phyloP scores from a whole-genome alignment of 2,888 invertebrate species.

The Phortica magna region DNA sequence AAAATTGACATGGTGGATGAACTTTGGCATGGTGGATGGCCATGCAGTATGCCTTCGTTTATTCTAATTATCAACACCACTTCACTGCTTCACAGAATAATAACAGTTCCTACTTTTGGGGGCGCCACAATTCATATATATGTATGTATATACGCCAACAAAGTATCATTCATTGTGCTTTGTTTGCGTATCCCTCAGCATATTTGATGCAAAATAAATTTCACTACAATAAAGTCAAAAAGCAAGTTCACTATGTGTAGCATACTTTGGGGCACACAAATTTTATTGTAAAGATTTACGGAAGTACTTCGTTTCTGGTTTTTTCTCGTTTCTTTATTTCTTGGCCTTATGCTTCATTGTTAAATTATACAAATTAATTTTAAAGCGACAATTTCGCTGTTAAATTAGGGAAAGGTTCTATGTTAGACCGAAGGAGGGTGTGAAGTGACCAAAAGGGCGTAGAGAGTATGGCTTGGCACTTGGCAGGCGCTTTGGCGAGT shows the following conservation, averaged over 20 bases:
- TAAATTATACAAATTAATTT: slow-evolving; percentile 37
- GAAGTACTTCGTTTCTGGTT: not conserved
- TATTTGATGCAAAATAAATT: too few relatives aligned
- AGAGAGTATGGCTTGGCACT: not conserved
- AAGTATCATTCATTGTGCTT: not conserved
- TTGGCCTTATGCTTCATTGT: not conserved
- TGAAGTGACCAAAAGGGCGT: not conserved
- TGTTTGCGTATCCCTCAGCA: not conserved
- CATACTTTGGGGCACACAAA: not conserved
- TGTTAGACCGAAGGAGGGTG: not conserved
- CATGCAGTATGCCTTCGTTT: not conserved
- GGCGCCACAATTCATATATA: slow-evolving; percentile 20
- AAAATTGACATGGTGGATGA: slow-evolving; percentile 11
- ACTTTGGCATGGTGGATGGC: not conserved
- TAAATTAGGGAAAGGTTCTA: not conserved
- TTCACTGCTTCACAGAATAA: slow-evolving; percentile 55
- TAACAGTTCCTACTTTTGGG: slow-evolving; percentile 56
- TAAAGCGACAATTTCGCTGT: slow-evolving; percentile 23
- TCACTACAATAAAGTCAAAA: not conserved
- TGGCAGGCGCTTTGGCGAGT: slow-evolving; percentile 10
- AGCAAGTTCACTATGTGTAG: not conserved
- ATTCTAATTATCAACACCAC: not conserved
- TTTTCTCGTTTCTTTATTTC: not conserved
- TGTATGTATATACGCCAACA: not conserved
- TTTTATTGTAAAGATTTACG: not conserved